These are phyloP conservation scores for Drosophila grimshawi DNA, from an alignment of 1,140 invertebrate species.

Conservation along the genomic window DNA sequence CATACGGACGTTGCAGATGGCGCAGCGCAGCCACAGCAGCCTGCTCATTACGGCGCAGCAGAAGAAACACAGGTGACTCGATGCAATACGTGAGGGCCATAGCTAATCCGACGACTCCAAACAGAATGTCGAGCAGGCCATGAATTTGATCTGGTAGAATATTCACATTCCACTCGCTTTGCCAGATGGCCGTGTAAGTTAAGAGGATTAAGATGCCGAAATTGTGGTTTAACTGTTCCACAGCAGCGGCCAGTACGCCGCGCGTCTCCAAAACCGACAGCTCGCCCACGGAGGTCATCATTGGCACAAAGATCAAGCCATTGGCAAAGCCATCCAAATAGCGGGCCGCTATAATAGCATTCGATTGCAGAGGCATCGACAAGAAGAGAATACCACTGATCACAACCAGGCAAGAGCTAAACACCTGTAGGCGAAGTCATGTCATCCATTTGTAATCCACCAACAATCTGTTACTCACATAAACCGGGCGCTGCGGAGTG, in stretches of 20 bases:
- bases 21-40: constrained; percentile 58
- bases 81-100: constrained; percentile 54
- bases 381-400: constrained; percentile 64
- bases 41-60: constrained; percentile 60
- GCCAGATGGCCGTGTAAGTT: constrained; percentile 57
- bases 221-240: constrained; percentile 64
- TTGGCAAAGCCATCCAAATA: constrained; percentile 77
- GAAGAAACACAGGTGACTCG: constrained; percentile 68
- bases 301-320: constrained; percentile 70
- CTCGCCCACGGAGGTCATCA: constrained; percentile 64
- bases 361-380: constrained; percentile 37
- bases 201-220: constrained; percentile 69
- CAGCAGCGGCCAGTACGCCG: constrained; percentile 48
- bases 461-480: constrained; percentile 51
- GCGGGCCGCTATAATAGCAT: constrained; percentile 60
- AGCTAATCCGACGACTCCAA: constrained; percentile 47
- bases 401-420: constrained; percentile 61
- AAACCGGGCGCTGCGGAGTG: constrained; percentile 57
- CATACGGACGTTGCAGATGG: constrained; percentile 65
- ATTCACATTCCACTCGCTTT: constrained; percentile 38
- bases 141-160: constrained; percentile 66
- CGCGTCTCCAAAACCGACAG: constrained; percentile 52
- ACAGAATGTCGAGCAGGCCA: constrained; percentile 60
- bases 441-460: background rate
- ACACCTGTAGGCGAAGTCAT: constrained; percentile 38